Evolutionary conservation across 2,888 invertebrate genomes (phyloP).

Genomic region (Protonemura montana): DNA sequence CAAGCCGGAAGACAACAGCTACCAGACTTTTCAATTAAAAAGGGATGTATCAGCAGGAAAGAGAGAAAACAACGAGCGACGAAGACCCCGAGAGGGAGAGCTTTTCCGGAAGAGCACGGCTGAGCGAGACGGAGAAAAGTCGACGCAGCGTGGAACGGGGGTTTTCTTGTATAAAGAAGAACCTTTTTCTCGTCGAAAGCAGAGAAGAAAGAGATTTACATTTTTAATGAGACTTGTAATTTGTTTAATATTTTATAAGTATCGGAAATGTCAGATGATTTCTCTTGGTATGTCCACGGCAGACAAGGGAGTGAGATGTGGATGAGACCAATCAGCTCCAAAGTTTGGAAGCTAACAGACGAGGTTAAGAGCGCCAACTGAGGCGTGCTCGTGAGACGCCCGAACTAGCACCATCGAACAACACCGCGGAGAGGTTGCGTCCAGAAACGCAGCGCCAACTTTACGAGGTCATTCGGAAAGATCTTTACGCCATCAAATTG

Average conservation of each 20-base stretch:
- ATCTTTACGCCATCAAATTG: background rate
- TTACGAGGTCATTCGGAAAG: background rate
- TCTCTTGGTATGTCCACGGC: background rate
- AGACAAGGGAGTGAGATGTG: background rate
- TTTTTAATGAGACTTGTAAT: conserved; percentile 12
- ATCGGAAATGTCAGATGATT: background rate
- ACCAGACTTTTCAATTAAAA: conserved; percentile 49
- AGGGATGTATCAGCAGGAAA: conserved; percentile 41
- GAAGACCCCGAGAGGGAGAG: background rate
- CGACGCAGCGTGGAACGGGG: background rate
- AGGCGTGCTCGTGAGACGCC: no score
- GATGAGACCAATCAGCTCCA: background rate
- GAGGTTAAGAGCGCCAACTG: no score
- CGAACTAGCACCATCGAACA: no score
- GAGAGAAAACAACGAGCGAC: conserved; percentile 15
- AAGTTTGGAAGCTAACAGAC: background rate
- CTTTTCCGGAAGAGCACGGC: background rate
- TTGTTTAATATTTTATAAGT: background rate
- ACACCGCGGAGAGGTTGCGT: no score
- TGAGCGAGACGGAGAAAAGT: background rate
- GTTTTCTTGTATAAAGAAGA: background rate
- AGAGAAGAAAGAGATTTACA: conserved; percentile 4
- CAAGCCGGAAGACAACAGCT: conserved; percentile 48
- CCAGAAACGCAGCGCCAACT: no score
- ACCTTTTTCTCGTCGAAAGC: background rate